Percentiles rank a stretch among this genome's conserved stretches.
Conservation (phyloP, 2,888 invertebrate species). For the Eledone cirrhosa region DNA sequence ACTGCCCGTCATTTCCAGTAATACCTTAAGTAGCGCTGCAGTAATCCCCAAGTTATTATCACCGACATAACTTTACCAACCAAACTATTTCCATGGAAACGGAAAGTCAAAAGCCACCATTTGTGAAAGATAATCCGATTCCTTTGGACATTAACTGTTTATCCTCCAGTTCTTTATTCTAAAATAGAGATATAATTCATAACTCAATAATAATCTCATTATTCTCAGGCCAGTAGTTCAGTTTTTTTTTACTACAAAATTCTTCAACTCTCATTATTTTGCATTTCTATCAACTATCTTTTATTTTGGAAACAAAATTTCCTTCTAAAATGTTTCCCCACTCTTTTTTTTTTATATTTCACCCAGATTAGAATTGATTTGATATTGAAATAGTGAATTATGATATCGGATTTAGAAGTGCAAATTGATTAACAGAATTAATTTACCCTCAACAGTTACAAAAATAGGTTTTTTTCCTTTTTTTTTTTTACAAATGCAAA, state of each 20-base stretch:
- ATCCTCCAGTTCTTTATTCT: background rate
- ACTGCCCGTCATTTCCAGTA: background rate
- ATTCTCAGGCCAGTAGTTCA: background rate
- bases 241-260: background rate
- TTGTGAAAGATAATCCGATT: constrained; percentile 10
- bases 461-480: no score
- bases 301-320: no score
- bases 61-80: background rate
- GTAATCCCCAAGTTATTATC: constrained; percentile 13
- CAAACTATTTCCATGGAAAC: background rate
- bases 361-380: no score
- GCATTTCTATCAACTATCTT: no score
- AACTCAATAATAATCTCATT: constrained; percentile 5
- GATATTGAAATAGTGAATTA: no score
- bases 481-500: no score
- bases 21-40: constrained; percentile 20
- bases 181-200: constrained; percentile 1
- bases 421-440: no score
- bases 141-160: constrained; percentile 7
- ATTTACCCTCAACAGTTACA: no score
- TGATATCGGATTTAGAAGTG: no score
- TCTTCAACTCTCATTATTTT: background rate
- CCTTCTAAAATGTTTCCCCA: no score
- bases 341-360: no score
- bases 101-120: background rate